Evolutionary conservation across 2,797 vertebrate species (phyloP).

Genomic region (Tragopan temminckii): DNA sequence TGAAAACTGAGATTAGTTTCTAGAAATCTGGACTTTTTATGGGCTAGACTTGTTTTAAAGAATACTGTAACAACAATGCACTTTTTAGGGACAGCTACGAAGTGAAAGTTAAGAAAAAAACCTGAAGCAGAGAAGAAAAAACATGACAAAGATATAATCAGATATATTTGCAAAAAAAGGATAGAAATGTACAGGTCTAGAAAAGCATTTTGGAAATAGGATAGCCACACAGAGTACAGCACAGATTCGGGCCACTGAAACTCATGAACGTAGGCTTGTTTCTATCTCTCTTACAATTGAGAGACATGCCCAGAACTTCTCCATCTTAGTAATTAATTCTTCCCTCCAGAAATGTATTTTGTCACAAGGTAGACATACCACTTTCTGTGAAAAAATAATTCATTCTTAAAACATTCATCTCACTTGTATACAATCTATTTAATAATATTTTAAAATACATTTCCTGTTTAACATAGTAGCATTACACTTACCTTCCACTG

Average conservation of each 20-base stretch:
- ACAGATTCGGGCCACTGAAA: not conserved
- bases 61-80: not conserved
- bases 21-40: not conserved
- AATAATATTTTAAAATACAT: not conserved
- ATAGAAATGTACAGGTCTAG: not conserved
- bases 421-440: not conserved
- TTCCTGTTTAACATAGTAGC: not conserved
- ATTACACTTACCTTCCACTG: constrained; percentile 92
- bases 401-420: not conserved
- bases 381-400: not conserved
- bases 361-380: not conserved
- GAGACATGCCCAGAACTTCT: not conserved
- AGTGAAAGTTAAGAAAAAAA: not conserved
- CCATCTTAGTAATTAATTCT: not conserved
- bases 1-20: not conserved
- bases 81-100: not conserved
- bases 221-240: not conserved
- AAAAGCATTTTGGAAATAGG: not conserved
- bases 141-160: not conserved
- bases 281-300: not conserved
- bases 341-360: not conserved
- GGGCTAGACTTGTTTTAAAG: not conserved
- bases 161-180: not conserved
- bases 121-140: not conserved
- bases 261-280: not conserved